Evolutionary conservation across 2,797 vertebrate genomes (phyloP).

Genomic region (Hoplostethus mediterraneus): DNA sequence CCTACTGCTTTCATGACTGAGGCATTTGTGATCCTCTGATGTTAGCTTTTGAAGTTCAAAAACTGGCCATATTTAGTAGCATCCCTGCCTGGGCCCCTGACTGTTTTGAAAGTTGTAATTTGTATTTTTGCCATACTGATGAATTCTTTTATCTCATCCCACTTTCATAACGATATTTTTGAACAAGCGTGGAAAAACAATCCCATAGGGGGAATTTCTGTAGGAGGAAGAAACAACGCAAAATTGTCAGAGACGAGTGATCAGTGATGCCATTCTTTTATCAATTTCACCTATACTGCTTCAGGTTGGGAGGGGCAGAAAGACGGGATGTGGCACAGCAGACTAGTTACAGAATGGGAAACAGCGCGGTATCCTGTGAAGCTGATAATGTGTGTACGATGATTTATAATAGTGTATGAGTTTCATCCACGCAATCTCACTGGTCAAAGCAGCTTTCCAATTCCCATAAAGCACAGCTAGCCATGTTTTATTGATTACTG

Average conservation of each 20-base stretch:
- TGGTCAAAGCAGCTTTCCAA: constrained; percentile 47
- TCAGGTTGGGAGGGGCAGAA: constrained; percentile 9
- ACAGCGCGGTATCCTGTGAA: constrained; percentile 28
- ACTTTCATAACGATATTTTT: constrained; percentile 30
- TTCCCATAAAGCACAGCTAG: neutral
- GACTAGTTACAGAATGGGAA: constrained; percentile 27
- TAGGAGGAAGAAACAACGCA: constrained; percentile 26
- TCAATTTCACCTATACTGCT: constrained; percentile 20
- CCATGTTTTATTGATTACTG: too few relatives aligned
- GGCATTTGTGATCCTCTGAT: constrained; percentile 63
- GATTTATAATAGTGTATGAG: constrained; percentile 35
- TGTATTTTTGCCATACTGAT: constrained; percentile 47
- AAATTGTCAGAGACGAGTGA: constrained; percentile 28
- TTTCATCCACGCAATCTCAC: constrained; percentile 34
- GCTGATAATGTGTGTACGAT: constrained; percentile 31
- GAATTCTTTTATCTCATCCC: constrained; percentile 24
- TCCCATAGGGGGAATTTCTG: constrained; percentile 25
- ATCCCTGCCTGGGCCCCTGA: constrained; percentile 20
- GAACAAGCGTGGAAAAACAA: constrained; percentile 28
- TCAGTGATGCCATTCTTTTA: constrained; percentile 12
- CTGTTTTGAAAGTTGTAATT: constrained; percentile 39
- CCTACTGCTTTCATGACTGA: constrained; percentile 57
- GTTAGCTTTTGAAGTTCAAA: constrained; percentile 73
- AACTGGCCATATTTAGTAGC: constrained; percentile 67
- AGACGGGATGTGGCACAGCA: constrained; percentile 6